These are phyloP conservation scores for Megathymus violae DNA, from an alignment of 1,140 invertebrate species.

Conservation along the genomic window DNA sequence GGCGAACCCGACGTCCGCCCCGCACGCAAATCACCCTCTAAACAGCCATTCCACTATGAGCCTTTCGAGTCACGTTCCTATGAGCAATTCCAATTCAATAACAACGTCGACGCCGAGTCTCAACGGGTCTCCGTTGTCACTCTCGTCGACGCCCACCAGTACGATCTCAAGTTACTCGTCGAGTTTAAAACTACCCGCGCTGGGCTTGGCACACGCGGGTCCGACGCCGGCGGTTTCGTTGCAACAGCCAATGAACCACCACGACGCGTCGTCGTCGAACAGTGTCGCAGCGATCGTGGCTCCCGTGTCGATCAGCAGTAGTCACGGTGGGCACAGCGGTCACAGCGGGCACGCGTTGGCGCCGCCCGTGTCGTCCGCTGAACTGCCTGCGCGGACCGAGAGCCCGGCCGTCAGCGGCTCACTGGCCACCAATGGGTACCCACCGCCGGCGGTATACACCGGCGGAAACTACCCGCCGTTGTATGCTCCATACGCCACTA, in stretches of 20 bases:
- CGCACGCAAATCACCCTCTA: conserved; percentile 60
- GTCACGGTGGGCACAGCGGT: conserved; percentile 47
- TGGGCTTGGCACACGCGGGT: conserved; percentile 52
- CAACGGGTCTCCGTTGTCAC: conserved; percentile 53
- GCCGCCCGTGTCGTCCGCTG: conserved; percentile 52
- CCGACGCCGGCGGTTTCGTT: conserved; percentile 53
- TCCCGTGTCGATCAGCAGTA: conserved; percentile 48
- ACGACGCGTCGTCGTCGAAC: conserved; percentile 55
- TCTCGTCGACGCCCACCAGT: conserved; percentile 59
- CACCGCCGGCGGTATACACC: conserved; percentile 82
- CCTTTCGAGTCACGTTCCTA: conserved; percentile 58
- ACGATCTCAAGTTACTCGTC: conserved; percentile 63
- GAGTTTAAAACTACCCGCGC: conserved; percentile 62
- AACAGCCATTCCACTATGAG: conserved; percentile 70
- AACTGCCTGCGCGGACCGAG: conserved; percentile 53
- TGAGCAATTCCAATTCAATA: conserved; percentile 55
- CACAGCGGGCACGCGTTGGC: conserved; percentile 50
- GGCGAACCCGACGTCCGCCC: conserved; percentile 48
- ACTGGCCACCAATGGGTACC: conserved; percentile 65
- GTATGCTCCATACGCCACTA: conserved; percentile 88
- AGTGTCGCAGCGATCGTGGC: conserved; percentile 52
- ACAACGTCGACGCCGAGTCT: conserved; percentile 63
- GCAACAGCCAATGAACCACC: conserved; percentile 57
- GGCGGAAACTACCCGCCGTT: conserved; percentile 87
- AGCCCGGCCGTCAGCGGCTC: conserved; percentile 51